phyloP scores from a whole-genome alignment of 2,888 invertebrate species.

The Polia nebulosa region DNA sequence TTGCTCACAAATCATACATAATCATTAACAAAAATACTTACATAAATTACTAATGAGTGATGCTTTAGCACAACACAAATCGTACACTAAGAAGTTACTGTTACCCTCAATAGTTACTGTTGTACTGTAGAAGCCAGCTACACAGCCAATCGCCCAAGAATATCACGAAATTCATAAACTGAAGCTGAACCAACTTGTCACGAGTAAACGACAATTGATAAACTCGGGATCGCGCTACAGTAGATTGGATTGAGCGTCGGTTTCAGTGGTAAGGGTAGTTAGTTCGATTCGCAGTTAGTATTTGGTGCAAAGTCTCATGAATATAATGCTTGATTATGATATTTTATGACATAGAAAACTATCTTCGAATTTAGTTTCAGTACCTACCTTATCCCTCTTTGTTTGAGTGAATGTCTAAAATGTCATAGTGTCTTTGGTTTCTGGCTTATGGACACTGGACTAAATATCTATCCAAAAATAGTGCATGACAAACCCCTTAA shows the following conservation, averaged over 20 bases:
- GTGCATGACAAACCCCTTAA: not conserved
- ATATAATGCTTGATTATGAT: no score
- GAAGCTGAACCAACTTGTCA: not conserved
- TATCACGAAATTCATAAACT: not conserved
- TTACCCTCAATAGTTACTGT: not conserved
- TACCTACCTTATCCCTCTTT: no score
- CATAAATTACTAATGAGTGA: no score
- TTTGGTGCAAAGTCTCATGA: no score
- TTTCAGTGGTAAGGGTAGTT: not conserved
- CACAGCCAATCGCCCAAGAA: not conserved
- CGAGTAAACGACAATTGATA: conserved; percentile 11
- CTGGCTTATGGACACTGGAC: not conserved
- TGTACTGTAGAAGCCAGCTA: not conserved
- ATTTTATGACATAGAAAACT: not conserved
- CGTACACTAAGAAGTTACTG: no score
- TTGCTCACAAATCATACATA: no score
- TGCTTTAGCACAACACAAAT: not conserved
- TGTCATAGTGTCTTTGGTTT: conserved; percentile 5
- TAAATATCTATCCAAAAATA: not conserved
- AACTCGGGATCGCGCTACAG: conserved; percentile 9
- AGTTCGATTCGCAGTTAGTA: conserved; percentile 2
- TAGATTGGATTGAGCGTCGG: not conserved
- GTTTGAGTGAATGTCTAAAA: not conserved
- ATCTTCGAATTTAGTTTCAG: no score
- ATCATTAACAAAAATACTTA: no score